phyloP scores from a whole-genome alignment of 2,797 vertebrate species.

The Sebastes vulpes region DNA sequence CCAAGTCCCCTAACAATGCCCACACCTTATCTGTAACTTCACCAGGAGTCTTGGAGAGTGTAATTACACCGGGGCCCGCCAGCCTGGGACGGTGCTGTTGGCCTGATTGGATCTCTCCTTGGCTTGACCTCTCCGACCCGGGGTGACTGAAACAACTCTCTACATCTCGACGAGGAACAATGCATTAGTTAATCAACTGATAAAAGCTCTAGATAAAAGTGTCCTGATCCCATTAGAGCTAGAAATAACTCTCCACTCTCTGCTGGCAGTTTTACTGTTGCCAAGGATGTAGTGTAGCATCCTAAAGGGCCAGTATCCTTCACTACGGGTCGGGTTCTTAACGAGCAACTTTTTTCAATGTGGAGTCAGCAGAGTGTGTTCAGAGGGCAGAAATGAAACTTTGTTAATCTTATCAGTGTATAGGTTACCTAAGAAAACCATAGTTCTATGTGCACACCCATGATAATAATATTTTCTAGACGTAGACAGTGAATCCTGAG shows the following conservation, averaged over 20 bases:
- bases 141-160: conserved; percentile 62
- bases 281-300: conserved; percentile 53
- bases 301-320: conserved; percentile 23
- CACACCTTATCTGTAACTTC: conserved; percentile 71
- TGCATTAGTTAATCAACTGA: conserved; percentile 85
- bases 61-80: conserved; percentile 77
- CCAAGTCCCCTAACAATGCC: conserved; percentile 54
- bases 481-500: background rate
- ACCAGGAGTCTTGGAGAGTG: conserved; percentile 58
- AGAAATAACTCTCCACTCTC: conserved; percentile 77
- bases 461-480: conserved; percentile 8
- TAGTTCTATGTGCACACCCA: background rate
- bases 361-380: conserved; percentile 57
- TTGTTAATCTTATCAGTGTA: conserved; percentile 31
- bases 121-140: conserved; percentile 76
- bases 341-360: conserved; percentile 60
- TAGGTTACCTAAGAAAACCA: conserved; percentile 29
- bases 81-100: conserved; percentile 53
- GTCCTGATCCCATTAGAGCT: conserved; percentile 81
- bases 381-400: conserved; percentile 35
- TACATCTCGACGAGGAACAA: conserved; percentile 71
- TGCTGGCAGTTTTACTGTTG: conserved; percentile 67
- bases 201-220: conserved; percentile 83
- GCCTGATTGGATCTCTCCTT: conserved; percentile 88
- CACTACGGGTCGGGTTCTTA: conserved; percentile 42